Conservation (phyloP, 1,140 invertebrate genomes). For the Platyscapa corneri region DNA sequence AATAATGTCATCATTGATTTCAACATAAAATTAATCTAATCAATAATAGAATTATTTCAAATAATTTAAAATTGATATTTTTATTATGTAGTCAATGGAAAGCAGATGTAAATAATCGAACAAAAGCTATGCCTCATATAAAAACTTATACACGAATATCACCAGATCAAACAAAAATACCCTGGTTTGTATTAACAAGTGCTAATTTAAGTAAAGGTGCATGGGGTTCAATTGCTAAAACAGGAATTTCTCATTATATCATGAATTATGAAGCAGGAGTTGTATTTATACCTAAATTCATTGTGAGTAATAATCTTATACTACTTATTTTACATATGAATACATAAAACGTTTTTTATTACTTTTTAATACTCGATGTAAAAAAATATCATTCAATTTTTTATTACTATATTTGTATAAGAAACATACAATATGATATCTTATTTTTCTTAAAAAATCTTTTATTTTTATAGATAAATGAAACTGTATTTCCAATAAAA, state of each 20-base stretch:
- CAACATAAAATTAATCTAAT: neutral
- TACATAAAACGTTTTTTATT: neutral
- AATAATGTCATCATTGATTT: too few relatives aligned
- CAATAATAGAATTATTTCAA: neutral
- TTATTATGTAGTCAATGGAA: conserved; percentile 86
- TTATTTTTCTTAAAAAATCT: too few relatives aligned
- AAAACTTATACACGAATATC: conserved; percentile 91
- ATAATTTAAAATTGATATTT: conserved; percentile 33
- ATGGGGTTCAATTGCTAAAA: conserved; percentile 84
- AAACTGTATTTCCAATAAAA: conserved; percentile 68
- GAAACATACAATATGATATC: too few relatives aligned
- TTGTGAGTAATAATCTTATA: conserved; percentile 77
- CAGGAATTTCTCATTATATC: conserved; percentile 80
- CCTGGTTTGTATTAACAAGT: conserved; percentile 92
- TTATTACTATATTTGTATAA: too few relatives aligned
- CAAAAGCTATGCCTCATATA: conserved; percentile 93
- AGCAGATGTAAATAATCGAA: conserved; percentile 79
- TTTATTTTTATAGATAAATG: conserved; percentile 65
- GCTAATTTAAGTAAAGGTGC: conserved; percentile 97
- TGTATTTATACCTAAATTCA: conserved; percentile 88
- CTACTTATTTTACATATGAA: conserved; percentile 53
- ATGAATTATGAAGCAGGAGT: conserved; percentile 95
- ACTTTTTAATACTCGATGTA: too few relatives aligned
- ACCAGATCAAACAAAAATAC: conserved; percentile 78
- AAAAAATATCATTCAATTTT: too few relatives aligned